A percentile compares a stretch with the other conserved stretches of the same genome.
These are phyloP conservation scores for Acanthisitta chloris DNA, from an alignment of 2,113 vertebrate genomes.

Conservation along the genomic window DNA sequence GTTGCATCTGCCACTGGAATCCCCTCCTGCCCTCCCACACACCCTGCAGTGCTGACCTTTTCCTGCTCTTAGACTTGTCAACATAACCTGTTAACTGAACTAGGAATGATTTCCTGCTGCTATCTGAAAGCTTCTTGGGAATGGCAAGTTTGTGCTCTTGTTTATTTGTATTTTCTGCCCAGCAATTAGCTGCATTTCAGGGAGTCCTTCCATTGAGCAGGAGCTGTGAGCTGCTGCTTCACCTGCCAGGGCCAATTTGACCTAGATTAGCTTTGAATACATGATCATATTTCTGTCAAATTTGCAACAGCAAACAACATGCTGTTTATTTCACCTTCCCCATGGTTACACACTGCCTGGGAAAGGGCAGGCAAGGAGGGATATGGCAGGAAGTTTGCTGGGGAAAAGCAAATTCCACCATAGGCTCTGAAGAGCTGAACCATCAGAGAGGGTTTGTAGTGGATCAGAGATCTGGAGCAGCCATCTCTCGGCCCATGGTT, in stretches of 20 bases:
- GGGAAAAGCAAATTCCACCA: background rate
- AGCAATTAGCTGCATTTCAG: background rate
- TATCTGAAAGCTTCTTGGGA: background rate
- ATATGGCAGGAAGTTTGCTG: background rate
- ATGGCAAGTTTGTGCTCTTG: background rate
- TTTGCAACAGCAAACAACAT: background rate
- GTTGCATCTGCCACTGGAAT: background rate
- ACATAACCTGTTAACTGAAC: background rate
- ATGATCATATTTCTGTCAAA: background rate
- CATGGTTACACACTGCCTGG: background rate
- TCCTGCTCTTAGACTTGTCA: conserved; percentile 12
- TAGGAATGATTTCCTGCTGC: background rate
- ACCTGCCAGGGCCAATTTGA: background rate
- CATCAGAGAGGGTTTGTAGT: background rate
- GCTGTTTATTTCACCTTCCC: background rate
- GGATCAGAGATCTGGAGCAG: background rate
- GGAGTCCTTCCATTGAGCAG: background rate
- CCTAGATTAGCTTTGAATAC: background rate
- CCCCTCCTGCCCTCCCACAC: background rate
- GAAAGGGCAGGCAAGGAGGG: background rate
- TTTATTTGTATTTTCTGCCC: background rate
- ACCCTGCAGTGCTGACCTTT: conserved; percentile 23
- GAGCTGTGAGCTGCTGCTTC: background rate
- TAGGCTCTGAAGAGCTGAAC: background rate
- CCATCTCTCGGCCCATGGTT: fast-evolving